Conservation (phyloP, 1,140 invertebrate genomes). For the Arctopsyche grandis region DNA sequence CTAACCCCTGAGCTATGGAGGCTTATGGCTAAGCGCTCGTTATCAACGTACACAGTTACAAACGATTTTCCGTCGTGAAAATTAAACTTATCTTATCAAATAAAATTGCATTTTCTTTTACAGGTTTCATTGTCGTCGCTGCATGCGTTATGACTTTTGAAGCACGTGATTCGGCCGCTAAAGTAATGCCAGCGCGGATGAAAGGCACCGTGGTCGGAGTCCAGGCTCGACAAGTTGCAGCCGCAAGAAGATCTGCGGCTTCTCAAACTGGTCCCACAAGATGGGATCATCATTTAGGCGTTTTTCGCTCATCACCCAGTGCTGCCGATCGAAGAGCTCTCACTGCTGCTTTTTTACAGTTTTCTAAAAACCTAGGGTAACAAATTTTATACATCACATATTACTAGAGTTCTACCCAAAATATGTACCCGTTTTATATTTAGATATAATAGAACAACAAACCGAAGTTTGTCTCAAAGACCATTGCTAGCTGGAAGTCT, state of each 20-base stretch:
- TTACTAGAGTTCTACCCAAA: background rate
- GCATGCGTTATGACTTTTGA: conserved; percentile 96
- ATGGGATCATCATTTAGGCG: conserved; percentile 72
- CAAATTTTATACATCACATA: background rate
- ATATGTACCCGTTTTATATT: background rate
- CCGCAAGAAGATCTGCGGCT: conserved; percentile 56
- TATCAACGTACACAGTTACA: background rate
- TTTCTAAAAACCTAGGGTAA: conserved; percentile 71
- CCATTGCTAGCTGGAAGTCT: conserved; percentile 49
- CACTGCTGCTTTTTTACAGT: conserved; percentile 76
- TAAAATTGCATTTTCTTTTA: conserved; percentile 40
- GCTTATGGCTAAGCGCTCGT: conserved; percentile 56
- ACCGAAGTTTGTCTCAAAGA: conserved; percentile 32
- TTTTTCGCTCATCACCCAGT: conserved; percentile 69
- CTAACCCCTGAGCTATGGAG: conserved; percentile 84
- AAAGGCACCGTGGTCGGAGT: conserved; percentile 68
- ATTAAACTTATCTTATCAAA: background rate
- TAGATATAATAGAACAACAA: conserved; percentile 33
- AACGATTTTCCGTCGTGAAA: background rate
- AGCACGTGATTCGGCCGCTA: conserved; percentile 86
- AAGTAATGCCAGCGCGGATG: conserved; percentile 83
- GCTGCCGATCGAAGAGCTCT: conserved; percentile 68
- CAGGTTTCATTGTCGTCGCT: conserved; percentile 91
- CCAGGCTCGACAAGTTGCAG: conserved; percentile 58
- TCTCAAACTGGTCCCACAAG: conserved; percentile 64